Evolutionary conservation across 1,140 invertebrate species (phyloP).

Genomic region (Hestina assimilis): DNA sequence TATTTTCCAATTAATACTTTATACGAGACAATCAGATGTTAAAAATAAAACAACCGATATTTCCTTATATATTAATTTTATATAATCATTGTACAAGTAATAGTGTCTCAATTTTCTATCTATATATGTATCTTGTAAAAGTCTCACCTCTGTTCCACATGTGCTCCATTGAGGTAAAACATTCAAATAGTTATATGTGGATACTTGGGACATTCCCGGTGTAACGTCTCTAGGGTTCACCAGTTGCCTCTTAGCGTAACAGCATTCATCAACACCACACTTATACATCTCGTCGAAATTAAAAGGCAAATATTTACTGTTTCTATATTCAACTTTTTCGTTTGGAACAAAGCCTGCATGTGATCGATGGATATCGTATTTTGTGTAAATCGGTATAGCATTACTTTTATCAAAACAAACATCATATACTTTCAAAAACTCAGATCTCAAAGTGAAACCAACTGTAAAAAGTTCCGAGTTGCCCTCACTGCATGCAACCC

Average conservation of each 20-base stretch:
- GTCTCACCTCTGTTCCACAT: constrained; percentile 44
- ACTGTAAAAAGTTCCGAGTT: constrained; percentile 29
- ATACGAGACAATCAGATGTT: no score
- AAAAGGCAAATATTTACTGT: constrained; percentile 16
- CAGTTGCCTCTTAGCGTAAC: constrained; percentile 54
- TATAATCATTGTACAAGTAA: no score
- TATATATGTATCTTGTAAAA: background rate
- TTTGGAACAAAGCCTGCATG: background rate
- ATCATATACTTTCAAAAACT: constrained; percentile 46
- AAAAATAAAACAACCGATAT: no score
- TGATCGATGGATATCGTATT: background rate
- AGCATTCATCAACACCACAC: constrained; percentile 39
- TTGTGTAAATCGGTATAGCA: background rate
- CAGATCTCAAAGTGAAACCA: constrained; percentile 35
- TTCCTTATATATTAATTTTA: no score
- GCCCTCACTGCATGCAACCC: background rate
- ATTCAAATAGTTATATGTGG: constrained; percentile 55
- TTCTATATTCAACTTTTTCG: background rate
- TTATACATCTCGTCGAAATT: constrained; percentile 48
- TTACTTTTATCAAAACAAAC: constrained; percentile 51
- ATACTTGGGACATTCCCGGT: constrained; percentile 43
- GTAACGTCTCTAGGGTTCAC: constrained; percentile 50
- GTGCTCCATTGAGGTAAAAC: constrained; percentile 62
- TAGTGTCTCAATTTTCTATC: no score
- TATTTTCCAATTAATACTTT: no score